phyloP scores from a whole-genome alignment of 2,797 vertebrate species.

The Aulostomus chinensis region DNA sequence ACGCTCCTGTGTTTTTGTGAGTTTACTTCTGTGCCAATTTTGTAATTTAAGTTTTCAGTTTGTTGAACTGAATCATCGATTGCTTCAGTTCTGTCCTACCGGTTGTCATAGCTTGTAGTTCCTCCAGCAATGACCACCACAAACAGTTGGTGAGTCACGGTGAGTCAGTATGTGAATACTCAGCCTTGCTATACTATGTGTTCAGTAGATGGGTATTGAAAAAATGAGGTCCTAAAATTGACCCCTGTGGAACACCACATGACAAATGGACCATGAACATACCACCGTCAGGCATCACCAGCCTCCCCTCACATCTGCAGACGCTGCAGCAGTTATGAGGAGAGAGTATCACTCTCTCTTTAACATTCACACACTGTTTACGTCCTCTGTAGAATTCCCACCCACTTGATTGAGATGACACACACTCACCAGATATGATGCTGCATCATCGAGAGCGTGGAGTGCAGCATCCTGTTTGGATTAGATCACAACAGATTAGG shows the following conservation, averaged over 20 bases:
- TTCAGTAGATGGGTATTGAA: background rate
- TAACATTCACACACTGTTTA: conserved; percentile 21
- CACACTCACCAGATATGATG: conserved; percentile 7
- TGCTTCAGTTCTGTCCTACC: too few species aligned
- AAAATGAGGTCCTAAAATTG: background rate
- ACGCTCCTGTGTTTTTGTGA: too few species aligned
- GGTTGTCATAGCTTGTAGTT: too few species aligned
- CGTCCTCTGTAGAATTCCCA: conserved; percentile 8
- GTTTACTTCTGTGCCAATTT: too few species aligned
- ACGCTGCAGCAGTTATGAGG: background rate
- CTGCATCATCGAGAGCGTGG: conserved; percentile 37
- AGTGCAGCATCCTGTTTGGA: conserved; percentile 45
- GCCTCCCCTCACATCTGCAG: too few species aligned
- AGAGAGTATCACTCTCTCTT: conserved; percentile 10
- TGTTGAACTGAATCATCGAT: too few species aligned
- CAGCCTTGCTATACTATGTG: too few species aligned
- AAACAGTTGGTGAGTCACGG: too few species aligned
- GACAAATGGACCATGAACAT: background rate
- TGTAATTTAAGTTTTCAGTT: too few species aligned
- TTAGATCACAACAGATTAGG: conserved; percentile 66
- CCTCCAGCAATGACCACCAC: too few species aligned
- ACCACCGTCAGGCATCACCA: background rate
- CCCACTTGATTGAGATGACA: conserved; percentile 24
- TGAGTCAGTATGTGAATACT: too few species aligned
- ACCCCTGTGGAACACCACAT: background rate